Evolutionary conservation across 2,797 vertebrate species (phyloP).

Genomic region (Anguilla megastoma): DNA sequence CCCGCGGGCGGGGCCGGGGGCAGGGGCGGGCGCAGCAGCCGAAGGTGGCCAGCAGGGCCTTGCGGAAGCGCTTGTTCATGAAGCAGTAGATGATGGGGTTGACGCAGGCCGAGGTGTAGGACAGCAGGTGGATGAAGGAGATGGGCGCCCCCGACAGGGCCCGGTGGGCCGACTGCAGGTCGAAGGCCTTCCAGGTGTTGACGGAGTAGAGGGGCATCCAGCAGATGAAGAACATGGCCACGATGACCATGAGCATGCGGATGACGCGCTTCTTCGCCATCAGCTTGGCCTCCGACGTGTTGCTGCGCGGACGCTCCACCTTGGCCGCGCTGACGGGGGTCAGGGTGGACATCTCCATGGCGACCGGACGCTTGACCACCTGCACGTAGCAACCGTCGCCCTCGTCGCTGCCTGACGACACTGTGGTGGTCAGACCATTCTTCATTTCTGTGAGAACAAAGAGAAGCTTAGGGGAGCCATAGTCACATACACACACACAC

Average conservation of each 20-base stretch:
- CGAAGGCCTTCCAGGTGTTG: conserved; percentile 93
- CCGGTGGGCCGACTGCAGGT: conserved; percentile 69
- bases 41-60: conserved; percentile 82
- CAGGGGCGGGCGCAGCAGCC: conserved; percentile 69
- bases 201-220: conserved; percentile 92
- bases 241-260: conserved; percentile 93
- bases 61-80: conserved; percentile 96
- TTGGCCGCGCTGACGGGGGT: conserved; percentile 51
- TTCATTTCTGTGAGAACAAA: conserved; percentile 63
- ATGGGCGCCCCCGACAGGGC: conserved; percentile 87
- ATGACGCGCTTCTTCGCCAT: conserved; percentile 91
- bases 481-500: not conserved
- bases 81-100: conserved; percentile 98
- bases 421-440: conserved; percentile 61
- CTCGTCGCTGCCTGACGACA: conserved; percentile 68
- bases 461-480: not conserved
- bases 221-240: conserved; percentile 90
- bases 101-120: conserved; percentile 86
- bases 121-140: conserved; percentile 91
- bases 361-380: conserved; percentile 64
- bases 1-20: conserved; percentile 42
- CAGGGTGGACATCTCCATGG: conserved; percentile 83
- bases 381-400: conserved; percentile 90
- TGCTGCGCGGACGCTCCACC: conserved; percentile 72
- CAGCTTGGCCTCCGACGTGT: conserved; percentile 84